phyloP scores from a whole-genome alignment of 35 echinoderm and acorn worm genomes.

The Lytechinus pictus region DNA sequence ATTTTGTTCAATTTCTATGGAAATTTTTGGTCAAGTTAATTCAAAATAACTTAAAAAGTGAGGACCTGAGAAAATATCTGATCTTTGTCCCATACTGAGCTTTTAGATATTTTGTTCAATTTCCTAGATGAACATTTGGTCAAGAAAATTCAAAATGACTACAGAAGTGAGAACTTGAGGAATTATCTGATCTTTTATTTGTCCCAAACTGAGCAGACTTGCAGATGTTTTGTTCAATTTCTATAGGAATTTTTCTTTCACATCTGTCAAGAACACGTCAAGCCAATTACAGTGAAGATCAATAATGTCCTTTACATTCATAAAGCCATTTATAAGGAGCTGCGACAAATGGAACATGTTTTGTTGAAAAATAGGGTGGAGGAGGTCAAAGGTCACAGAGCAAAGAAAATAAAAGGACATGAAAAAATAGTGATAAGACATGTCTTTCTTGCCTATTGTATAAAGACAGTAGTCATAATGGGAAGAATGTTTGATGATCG shows the following conservation, averaged over 20 bases:
- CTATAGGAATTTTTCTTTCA: background rate
- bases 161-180: no score
- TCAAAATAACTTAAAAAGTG: no score
- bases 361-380: background rate
- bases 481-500: background rate
- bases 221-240: background rate
- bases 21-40: no score
- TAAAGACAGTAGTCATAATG: background rate
- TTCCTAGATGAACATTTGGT: no score
- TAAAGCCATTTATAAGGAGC: background rate
- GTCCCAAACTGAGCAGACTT: no score
- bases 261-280: background rate
- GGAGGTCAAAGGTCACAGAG: background rate
- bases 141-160: no score
- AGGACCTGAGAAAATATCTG: no score
- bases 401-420: background rate
- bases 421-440: background rate
- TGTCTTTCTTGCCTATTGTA: background rate
- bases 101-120: no score
- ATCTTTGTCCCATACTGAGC: no score
- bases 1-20: no score
- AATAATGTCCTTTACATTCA: background rate
- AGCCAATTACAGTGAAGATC: background rate
- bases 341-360: background rate
- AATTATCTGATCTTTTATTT: no score